Evolutionary conservation across 1,140 invertebrate species (phyloP), one percentile per base, ranked within the genome.

Genomic region (Eueides isabella): DNA sequence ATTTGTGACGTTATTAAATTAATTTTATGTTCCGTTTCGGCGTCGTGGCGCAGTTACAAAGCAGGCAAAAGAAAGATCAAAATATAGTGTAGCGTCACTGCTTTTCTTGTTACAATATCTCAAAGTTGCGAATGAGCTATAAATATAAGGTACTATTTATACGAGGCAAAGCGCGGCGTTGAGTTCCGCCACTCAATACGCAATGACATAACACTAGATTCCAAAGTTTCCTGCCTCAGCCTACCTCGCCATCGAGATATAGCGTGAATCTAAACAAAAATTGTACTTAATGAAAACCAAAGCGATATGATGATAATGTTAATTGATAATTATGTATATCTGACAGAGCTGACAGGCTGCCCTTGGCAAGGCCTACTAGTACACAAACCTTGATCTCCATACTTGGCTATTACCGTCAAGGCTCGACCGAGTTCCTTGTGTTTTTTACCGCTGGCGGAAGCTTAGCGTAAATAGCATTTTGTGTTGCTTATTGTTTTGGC

Each of bases 391-490:
- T 68, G 67, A 61, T 48, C 19, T 68, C 28, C 55, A 61, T 68
- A 55, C 41, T 33, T 35, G 55, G 23, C 30, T 61, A 16, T 68
- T 44, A 31, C 12, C 44, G 41, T 61, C 67, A 71, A 71, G 33
- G 61, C 41, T 38, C 38, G 14, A 11, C 26, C 33, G 30, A 61
- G 65, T 72, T 67, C 64, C 64, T 67, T 72, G 48, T 61, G 35
- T 66, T 73, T 73, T 73, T 73, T 63, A 48, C 61, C 33, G 6
- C 41, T 26, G 30, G 44, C 72, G 72, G 72, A 73, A 73, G 55
- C 62, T 14, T 6, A 28, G 62, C 65, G 28, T 33, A 67, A 73
- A 73, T 73, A 73, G 72, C 67, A 55, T n/a, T 23, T 23, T 26
- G 48, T 23, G 11, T 55, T 11, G 11, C 48, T 55, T 12, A 11